Conservation (phyloP, 2,797 vertebrate genomes). For the Austrolebias charrua region DNA sequence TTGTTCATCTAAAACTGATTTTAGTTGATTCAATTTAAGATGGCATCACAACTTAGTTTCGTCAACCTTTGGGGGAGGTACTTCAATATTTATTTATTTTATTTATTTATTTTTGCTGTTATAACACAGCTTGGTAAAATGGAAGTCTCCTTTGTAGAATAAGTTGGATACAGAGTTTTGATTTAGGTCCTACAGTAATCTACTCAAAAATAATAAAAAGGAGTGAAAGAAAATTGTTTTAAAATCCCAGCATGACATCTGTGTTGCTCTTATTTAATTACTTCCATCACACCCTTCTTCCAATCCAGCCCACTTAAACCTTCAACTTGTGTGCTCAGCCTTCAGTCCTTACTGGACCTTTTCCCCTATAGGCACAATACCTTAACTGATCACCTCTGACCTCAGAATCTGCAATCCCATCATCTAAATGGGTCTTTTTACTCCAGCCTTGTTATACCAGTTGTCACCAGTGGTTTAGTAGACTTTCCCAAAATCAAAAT, state of each 20-base stretch:
- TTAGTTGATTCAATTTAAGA: too few species aligned
- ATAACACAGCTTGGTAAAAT: too few species aligned
- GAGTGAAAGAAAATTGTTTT: conserved; percentile 58
- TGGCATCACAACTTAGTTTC: too few species aligned
- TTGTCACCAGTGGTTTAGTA: conserved; percentile 15
- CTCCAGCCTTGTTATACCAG: conserved; percentile 41
- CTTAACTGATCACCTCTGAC: conserved; percentile 51
- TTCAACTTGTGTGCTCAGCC: conserved; percentile 37
- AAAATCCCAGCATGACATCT: conserved; percentile 46
- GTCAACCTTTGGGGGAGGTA: too few species aligned
- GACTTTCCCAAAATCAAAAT: neutral
- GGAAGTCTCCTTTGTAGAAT: conserved; percentile 20
- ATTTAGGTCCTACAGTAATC: conserved; percentile 59
- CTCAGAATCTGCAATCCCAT: conserved; percentile 45
- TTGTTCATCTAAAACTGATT: too few species aligned
- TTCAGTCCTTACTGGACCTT: conserved; percentile 22
- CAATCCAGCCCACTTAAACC: conserved; percentile 41
- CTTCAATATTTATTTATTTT: too few species aligned
- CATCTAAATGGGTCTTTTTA: conserved; percentile 14
- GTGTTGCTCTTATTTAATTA: conserved; percentile 68
- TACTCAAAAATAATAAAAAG: conserved; percentile 54
- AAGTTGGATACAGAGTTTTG: conserved; percentile 44
- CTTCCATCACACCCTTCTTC: conserved; percentile 64
- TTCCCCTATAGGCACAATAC: conserved; percentile 6
- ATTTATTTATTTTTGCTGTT: too few species aligned